A percentile compares a stretch with the other conserved stretches of the same genome.
Evolutionary conservation across 1,140 invertebrate species (phyloP).

Genomic region (Aphelinus certus): DNA sequence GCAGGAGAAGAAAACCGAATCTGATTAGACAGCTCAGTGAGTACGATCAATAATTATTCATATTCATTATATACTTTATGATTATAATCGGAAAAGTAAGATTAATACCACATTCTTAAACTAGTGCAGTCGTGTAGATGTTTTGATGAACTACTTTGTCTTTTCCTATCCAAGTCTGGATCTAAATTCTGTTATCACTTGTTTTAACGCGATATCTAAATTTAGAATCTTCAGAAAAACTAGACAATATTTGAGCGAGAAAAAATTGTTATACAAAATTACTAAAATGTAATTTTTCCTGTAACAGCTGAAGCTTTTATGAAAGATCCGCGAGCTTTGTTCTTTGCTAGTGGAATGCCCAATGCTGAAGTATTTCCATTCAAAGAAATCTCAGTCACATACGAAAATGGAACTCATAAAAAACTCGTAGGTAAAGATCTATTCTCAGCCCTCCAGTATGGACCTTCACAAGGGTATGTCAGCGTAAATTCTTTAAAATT

Average conservation of each 20-base stretch:
- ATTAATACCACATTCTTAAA: neutral
- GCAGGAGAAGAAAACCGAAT: constrained; percentile 47
- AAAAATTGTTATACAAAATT: too few relatives aligned
- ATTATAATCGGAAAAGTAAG: too few relatives aligned
- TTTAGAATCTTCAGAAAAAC: too few relatives aligned
- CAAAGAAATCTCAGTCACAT: constrained; percentile 68
- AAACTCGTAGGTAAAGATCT: constrained; percentile 68
- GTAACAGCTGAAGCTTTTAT: constrained; percentile 61
- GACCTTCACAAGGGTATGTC: constrained; percentile 74
- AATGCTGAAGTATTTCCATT: constrained; percentile 79
- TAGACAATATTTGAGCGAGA: too few relatives aligned
- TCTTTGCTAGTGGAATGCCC: constrained; percentile 79
- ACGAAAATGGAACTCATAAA: constrained; percentile 68
- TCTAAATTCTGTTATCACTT: too few relatives aligned
- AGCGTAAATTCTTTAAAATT: too few relatives aligned
- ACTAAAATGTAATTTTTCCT: constrained; percentile 1
- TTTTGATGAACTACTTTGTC: too few relatives aligned
- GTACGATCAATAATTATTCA: constrained; percentile 20
- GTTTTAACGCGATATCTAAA: too few relatives aligned
- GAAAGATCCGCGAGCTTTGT: constrained; percentile 71
- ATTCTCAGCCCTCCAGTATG: constrained; percentile 74
- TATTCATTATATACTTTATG: too few relatives aligned
- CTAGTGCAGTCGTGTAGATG: too few relatives aligned
- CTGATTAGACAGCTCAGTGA: constrained; percentile 56
- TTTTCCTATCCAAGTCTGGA: too few relatives aligned